A percentile compares a stretch with the other conserved stretches of the same genome.
Conservation (phyloP, 2,113 vertebrate species). For the Vidua macroura region DNA sequence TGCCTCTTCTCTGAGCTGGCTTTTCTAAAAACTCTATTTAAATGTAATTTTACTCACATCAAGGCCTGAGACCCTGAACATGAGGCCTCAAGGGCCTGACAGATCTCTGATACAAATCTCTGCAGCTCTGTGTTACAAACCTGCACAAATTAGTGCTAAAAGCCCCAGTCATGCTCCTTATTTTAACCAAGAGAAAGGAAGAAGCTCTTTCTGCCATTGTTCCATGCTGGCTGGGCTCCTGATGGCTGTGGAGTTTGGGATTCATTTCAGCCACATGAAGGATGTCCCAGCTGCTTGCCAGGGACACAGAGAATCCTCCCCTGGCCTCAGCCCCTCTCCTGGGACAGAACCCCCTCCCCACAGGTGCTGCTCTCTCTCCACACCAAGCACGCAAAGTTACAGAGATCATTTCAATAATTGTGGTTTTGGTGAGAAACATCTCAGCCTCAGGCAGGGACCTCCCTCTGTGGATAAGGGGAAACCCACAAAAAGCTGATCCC, state of each 20-base stretch:
- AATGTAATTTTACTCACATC: neutral
- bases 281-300: neutral
- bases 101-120: neutral
- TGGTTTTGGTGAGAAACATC: neutral
- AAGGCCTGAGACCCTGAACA: neutral
- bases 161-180: neutral
- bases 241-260: neutral
- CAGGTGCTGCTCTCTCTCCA: neutral
- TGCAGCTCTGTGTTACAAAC: neutral
- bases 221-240: neutral
- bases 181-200: neutral
- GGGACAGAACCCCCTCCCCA: neutral
- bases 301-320: neutral
- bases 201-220: rapidly evolving
- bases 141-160: neutral
- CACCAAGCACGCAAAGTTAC: rapidly evolving
- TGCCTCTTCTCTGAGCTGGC: neutral
- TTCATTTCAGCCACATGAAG: neutral
- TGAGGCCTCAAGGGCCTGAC: neutral
- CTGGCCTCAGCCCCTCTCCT: neutral
- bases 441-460: neutral
- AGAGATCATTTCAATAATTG: neutral
- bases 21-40: neutral
- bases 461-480: neutral
- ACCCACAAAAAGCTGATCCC: neutral